Percentiles rank a stretch among this genome's conserved stretches.
Evolutionary conservation across 2,888 invertebrate genomes (phyloP).

Genomic region (Drosophila pegasa): DNA sequence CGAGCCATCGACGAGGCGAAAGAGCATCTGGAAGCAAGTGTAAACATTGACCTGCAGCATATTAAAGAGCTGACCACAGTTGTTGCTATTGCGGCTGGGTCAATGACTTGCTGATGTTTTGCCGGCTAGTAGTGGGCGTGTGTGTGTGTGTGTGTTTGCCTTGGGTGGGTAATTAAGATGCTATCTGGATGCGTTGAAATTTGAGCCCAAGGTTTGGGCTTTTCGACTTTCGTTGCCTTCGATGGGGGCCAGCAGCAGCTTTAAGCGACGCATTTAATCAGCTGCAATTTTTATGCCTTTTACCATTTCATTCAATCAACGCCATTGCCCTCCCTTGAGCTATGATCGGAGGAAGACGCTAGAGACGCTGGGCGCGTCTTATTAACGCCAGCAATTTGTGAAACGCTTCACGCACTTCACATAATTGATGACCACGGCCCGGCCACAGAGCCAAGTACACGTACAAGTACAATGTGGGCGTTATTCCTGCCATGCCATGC

Average conservation of each 20-base stretch:
- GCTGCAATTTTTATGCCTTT: constrained; percentile 21
- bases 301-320: constrained; percentile 69
- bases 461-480: constrained; percentile 39
- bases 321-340: constrained; percentile 45
- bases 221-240: constrained; percentile 24
- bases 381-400: constrained; percentile 72
- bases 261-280: constrained; percentile 38
- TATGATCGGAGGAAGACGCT: constrained; percentile 9
- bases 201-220: constrained; percentile 42
- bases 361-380: constrained; percentile 37
- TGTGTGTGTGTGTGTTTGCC: constrained; percentile 10
- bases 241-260: constrained; percentile 19
- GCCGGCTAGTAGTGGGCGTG: not conserved
- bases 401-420: constrained; percentile 58
- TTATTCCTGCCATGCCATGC: constrained; percentile 21
- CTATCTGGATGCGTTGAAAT: constrained; percentile 62
- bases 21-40: constrained; percentile 14
- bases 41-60: constrained; percentile 42
- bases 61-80: constrained; percentile 53
- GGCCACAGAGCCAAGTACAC: constrained; percentile 12
- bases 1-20: too few species aligned
- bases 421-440: constrained; percentile 62
- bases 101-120: constrained; percentile 50
- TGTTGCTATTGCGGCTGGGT: constrained; percentile 31
- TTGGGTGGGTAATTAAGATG: constrained; percentile 66